These are phyloP conservation scores for Corythornis vintsioides DNA, from an alignment of 2,113 vertebrate species.

Conservation along the genomic window DNA sequence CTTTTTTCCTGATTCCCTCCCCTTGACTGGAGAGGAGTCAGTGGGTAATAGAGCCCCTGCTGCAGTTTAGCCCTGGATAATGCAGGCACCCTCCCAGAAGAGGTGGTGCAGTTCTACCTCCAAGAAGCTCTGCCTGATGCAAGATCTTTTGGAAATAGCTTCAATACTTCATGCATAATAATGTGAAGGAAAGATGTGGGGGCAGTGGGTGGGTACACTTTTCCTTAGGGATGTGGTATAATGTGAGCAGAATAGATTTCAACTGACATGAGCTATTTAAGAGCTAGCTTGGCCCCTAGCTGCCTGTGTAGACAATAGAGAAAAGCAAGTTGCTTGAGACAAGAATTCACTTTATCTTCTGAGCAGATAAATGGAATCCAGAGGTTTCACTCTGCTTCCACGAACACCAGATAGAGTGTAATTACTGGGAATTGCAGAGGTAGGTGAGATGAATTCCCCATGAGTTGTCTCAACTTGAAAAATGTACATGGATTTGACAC, in stretches of 20 bases:
- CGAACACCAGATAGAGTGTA: not conserved
- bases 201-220: not conserved
- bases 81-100: not conserved
- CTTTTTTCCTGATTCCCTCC: not conserved
- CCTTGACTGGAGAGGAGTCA: not conserved
- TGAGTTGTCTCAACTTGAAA: not conserved
- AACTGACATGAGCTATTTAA: not conserved
- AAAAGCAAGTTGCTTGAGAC: not conserved
- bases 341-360: not conserved
- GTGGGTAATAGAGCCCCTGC: not conserved
- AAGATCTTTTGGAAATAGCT: not conserved
- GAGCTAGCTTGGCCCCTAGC: not conserved
- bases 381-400: not conserved
- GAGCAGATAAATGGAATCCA: not conserved
- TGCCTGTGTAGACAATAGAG: not conserved
- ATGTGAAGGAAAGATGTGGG: not conserved
- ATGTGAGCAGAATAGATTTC: not conserved
- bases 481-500: not conserved
- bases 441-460: not conserved
- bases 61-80: not conserved
- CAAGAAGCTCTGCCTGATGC: not conserved
- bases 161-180: not conserved
- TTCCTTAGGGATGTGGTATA: not conserved
- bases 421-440: not conserved
- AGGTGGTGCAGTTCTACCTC: not conserved